These are phyloP conservation scores for Sebastes reedi DNA, from an alignment of 2,797 vertebrate species.

Conservation along the genomic window DNA sequence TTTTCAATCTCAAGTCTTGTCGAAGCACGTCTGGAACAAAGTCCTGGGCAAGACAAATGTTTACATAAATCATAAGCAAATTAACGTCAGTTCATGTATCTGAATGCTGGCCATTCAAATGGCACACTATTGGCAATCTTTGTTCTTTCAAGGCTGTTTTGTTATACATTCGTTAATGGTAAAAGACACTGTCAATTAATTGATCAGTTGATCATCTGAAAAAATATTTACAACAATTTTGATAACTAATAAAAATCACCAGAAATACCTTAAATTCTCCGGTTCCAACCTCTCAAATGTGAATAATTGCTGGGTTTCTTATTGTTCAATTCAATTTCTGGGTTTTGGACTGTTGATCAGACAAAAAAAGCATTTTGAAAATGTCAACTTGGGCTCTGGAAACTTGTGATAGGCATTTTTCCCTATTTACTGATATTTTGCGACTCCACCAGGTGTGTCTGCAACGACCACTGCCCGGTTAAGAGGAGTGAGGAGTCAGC, in stretches of 20 bases:
- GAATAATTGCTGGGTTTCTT: neutral
- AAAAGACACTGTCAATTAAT: neutral
- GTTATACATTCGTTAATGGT: neutral
- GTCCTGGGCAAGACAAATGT: neutral
- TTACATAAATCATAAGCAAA: neutral
- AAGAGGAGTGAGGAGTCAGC: too few relatives aligned
- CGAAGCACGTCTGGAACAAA: neutral
- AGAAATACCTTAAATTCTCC: too few relatives aligned
- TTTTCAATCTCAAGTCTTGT: neutral
- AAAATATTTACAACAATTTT: too few relatives aligned
- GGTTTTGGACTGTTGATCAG: neutral
- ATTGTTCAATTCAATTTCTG: neutral
- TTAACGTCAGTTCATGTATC: neutral
- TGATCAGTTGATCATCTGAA: too few relatives aligned
- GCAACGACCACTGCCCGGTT: neutral
- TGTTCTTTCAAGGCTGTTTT: neutral
- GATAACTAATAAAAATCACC: too few relatives aligned
- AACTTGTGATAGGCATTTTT: neutral
- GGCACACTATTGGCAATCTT: neutral
- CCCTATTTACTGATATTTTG: neutral
- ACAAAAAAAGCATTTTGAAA: neutral
- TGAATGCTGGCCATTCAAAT: neutral
- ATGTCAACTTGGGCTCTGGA: neutral
- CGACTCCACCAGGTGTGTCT: neutral
- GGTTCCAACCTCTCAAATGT: neutral